Conservation (phyloP, 1,140 invertebrate genomes). For the Sogatella furcifera region DNA sequence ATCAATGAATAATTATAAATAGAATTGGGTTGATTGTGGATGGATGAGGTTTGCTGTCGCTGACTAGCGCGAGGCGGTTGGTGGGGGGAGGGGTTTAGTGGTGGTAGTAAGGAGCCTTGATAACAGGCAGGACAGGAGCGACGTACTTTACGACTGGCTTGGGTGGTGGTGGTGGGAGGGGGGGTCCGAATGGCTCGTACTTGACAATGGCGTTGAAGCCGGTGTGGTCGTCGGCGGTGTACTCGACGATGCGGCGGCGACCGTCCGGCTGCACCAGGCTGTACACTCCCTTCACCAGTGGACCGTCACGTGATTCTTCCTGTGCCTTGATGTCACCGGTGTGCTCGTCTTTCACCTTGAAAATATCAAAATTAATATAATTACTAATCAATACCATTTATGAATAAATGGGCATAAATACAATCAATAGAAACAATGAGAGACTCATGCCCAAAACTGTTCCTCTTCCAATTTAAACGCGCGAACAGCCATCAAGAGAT, state of each 20-base stretch:
- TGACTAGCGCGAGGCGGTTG: too few species aligned
- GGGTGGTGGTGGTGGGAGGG: not conserved
- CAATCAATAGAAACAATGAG: too few species aligned
- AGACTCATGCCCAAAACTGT: too few species aligned
- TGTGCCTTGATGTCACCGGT: conserved; percentile 29
- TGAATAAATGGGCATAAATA: too few species aligned
- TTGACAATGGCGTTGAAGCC: conserved; percentile 23
- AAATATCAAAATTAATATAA: too few species aligned
- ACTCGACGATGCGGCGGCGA: conserved; percentile 24
- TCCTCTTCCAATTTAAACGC: too few species aligned
- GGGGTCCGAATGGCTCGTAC: conserved; percentile 12
- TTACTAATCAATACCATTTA: too few species aligned
- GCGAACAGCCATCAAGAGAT: too few species aligned
- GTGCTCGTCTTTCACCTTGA: conserved; percentile 26
- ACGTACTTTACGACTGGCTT: not conserved
- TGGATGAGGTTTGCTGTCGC: too few species aligned
- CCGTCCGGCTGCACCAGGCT: conserved; percentile 25
- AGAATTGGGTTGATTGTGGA: too few species aligned
- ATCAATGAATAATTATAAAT: too few species aligned
- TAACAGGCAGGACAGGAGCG: not conserved
- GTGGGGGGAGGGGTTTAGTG: too few species aligned
- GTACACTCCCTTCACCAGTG: conserved; percentile 19
- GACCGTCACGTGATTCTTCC: conserved; percentile 25
- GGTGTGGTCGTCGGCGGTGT: conserved; percentile 25
- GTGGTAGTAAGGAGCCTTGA: not conserved